phyloP scores from a whole-genome alignment of 2,888 invertebrate species.

The Oscheius sp. region DNA sequence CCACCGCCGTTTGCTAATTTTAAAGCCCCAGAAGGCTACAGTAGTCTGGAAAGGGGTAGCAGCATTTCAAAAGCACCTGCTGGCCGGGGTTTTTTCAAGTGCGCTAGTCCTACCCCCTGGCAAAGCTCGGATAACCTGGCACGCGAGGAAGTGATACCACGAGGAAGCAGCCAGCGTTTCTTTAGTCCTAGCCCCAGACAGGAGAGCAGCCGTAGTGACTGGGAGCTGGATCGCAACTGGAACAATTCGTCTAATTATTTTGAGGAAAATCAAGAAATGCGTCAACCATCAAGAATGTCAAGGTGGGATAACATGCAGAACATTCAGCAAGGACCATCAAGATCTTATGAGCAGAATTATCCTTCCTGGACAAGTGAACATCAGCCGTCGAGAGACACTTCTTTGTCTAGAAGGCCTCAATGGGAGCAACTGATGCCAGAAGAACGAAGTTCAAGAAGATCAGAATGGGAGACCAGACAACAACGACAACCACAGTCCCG shows the following conservation, averaged over 20 bases:
- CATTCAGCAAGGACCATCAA: no score
- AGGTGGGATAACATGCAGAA: neutral
- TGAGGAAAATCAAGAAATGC: no score
- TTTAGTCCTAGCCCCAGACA: neutral
- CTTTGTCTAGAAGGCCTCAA: neutral
- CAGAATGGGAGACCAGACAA: neutral
- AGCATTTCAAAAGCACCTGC: neutral
- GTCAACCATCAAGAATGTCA: neutral
- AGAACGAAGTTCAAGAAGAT: neutral
- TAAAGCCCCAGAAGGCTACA: neutral
- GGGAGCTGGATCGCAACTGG: no score
- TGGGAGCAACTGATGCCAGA: neutral
- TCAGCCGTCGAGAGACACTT: no score
- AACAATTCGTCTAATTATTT: no score
- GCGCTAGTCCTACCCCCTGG: conserved; percentile 27
- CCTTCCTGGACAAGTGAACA: no score
- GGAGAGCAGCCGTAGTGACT: conserved; percentile 1
- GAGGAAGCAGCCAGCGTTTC: neutral
- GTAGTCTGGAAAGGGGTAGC: conserved; percentile 4
- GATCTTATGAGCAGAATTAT: neutral
- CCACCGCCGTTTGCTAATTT: conserved; percentile 20
- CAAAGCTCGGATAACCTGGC: conserved; percentile 22
- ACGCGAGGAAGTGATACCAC: neutral
- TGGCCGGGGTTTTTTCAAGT: conserved; percentile 25
- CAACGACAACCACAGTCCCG: no score